These are phyloP conservation scores for Wiebesia pumilae DNA, from an alignment of 1,140 invertebrate species.

Conservation along the genomic window DNA sequence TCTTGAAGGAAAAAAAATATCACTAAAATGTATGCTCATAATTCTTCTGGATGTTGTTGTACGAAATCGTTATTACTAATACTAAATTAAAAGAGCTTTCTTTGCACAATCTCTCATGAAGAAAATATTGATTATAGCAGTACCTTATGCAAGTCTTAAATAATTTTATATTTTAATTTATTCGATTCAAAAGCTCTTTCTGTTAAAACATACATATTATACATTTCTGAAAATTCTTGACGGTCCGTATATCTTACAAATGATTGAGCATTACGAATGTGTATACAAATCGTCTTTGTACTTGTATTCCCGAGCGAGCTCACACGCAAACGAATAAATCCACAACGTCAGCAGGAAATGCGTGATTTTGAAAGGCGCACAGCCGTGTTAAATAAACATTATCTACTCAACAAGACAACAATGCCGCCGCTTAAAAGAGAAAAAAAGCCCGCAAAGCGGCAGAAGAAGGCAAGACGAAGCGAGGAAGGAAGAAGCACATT, in stretches of 20 bases:
- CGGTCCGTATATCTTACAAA: slow-evolving; percentile 3
- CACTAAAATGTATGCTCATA: too few species aligned
- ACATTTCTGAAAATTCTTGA: neutral
- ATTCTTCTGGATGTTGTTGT: too few species aligned
- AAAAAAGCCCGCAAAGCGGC: neutral
- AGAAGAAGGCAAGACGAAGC: neutral
- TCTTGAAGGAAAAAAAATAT: too few species aligned
- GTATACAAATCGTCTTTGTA: neutral
- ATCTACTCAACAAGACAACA: neutral
- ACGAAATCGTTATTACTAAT: too few species aligned
- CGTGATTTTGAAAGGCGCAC: slow-evolving; percentile 2
- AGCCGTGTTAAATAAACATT: slow-evolving; percentile 41
- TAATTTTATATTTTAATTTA: neutral
- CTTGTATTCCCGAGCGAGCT: neutral
- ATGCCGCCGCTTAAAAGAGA: neutral
- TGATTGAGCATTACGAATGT: slow-evolving; percentile 8
- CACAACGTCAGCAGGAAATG: slow-evolving; percentile 19
- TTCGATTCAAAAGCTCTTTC: neutral
- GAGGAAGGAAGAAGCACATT: neutral
- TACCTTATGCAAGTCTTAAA: neutral
- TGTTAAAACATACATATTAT: slow-evolving; percentile 6
- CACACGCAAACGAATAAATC: slow-evolving; percentile 9
- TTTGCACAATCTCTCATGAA: neutral
- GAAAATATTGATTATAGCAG: too few species aligned
- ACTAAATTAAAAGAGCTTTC: too few species aligned